Evolutionary conservation across 1,140 invertebrate species (phyloP).

Genomic region (Listronotus oregonensis): DNA sequence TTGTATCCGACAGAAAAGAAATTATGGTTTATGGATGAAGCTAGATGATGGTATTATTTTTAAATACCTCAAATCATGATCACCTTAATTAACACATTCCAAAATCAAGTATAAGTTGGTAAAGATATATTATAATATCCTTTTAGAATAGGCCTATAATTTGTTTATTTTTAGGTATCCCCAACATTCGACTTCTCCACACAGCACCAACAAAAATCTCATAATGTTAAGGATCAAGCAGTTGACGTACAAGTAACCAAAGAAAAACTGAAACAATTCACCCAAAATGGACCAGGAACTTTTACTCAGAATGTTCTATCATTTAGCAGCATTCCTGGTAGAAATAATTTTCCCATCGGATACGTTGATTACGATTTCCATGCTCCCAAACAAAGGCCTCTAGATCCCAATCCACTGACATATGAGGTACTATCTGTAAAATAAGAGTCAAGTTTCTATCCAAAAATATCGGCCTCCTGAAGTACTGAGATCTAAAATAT

Average conservation of each 20-base stretch:
- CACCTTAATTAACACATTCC: too few relatives aligned
- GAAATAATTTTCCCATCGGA: conserved; percentile 33
- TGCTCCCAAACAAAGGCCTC: conserved; percentile 19
- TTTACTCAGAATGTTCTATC: conserved; percentile 9
- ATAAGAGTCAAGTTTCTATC: too few relatives aligned
- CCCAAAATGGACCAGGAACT: conserved; percentile 37
- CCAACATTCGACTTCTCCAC: conserved; percentile 31
- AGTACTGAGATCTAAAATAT: too few relatives aligned
- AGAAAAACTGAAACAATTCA: conserved; percentile 50
- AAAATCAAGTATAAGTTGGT: too few relatives aligned
- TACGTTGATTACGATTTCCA: conserved; percentile 40
- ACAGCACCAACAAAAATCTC: conserved; percentile 19
- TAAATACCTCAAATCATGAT: too few relatives aligned
- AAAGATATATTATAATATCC: too few relatives aligned
- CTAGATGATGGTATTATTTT: too few relatives aligned
- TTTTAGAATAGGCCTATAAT: too few relatives aligned
- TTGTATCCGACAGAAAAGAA: too few relatives aligned
- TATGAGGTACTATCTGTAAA: conserved; percentile 55
- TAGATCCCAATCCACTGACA: conserved; percentile 40
- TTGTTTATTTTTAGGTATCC: conserved; percentile 24
- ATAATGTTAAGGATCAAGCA: conserved; percentile 30
- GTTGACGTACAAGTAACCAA: conserved; percentile 52
- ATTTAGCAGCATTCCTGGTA: conserved; percentile 12
- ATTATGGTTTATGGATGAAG: too few relatives aligned
- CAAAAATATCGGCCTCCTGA: too few relatives aligned